These are phyloP conservation scores for Polyommatus icarus DNA, from an alignment of 2,888 invertebrate species.

Conservation along the genomic window DNA sequence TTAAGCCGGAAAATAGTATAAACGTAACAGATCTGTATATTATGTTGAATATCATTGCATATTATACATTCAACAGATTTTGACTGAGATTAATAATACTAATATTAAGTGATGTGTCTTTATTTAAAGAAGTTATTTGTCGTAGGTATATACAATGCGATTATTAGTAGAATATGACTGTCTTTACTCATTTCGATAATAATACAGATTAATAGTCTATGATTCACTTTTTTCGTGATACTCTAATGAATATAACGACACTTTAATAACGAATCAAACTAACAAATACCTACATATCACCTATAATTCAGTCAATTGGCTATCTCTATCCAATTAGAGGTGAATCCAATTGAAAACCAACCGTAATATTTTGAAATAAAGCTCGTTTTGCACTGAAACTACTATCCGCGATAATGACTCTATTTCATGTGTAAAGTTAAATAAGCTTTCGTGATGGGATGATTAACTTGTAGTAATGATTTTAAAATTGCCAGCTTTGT, in stretches of 20 bases:
- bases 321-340: slow-evolving; percentile 33
- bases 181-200: not conserved
- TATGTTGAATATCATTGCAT: too few relatives aligned
- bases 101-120: too few relatives aligned
- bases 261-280: slow-evolving; percentile 35
- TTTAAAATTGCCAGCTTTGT: slow-evolving; percentile 23
- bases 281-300: slow-evolving; percentile 53
- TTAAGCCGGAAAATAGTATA: too few relatives aligned
- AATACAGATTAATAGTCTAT: not conserved
- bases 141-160: too few relatives aligned
- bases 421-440: slow-evolving; percentile 39
- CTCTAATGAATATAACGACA: slow-evolving; percentile 19
- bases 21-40: too few relatives aligned
- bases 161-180: too few relatives aligned
- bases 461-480: slow-evolving; percentile 23
- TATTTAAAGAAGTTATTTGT: too few relatives aligned
- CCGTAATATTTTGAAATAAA: not conserved
- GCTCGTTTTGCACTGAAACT: not conserved
- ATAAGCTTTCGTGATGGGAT: slow-evolving; percentile 30
- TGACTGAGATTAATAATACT: too few relatives aligned
- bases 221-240: not conserved
- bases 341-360: not conserved
- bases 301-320: slow-evolving; percentile 35
- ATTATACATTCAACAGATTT: too few relatives aligned
- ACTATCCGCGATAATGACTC: slow-evolving; percentile 36